A percentile compares a stretch with the other conserved stretches of the same genome.
These are phyloP conservation scores for Oncorhynchus masou DNA, from an alignment of 2,113 vertebrate genomes.

Conservation along the genomic window DNA sequence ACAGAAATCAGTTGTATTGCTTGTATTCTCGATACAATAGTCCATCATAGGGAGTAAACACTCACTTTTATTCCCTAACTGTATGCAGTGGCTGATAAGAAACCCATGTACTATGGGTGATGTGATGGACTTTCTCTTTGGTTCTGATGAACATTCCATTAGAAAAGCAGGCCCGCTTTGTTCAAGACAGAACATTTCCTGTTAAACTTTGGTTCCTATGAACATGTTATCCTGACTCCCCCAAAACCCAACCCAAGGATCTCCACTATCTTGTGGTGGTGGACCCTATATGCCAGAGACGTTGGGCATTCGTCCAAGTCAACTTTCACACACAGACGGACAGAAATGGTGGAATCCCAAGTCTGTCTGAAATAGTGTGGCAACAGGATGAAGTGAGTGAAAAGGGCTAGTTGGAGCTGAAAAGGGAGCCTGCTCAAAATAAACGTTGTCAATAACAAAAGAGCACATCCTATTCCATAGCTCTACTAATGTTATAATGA, in stretches of 20 bases:
- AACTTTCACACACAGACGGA: neutral
- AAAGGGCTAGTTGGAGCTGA: neutral
- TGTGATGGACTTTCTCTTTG: slow-evolving; percentile 37
- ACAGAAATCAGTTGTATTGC: slow-evolving; percentile 18
- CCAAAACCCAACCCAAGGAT: neutral
- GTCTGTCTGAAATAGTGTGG: slow-evolving; percentile 1
- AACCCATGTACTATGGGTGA: neutral
- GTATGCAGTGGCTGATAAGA: neutral
- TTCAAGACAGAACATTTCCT: slow-evolving; percentile 28
- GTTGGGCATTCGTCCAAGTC: neutral
- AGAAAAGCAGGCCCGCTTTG: slow-evolving; percentile 20
- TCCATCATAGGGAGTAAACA: neutral
- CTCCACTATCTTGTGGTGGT: neutral
- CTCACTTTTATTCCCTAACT: neutral
- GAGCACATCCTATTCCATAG: neutral
- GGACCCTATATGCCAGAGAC: neutral
- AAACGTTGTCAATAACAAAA: neutral
- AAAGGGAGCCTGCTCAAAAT: neutral
- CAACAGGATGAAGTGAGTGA: neutral
- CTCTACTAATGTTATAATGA: neutral
- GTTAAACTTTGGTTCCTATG: slow-evolving; percentile 54
- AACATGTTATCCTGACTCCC: slow-evolving; percentile 20
- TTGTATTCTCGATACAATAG: slow-evolving; percentile 17
- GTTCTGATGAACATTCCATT: slow-evolving; percentile 23
- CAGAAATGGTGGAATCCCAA: neutral